Evolutionary conservation across 1,140 invertebrate species (phyloP), one percentile per base, ranked within the genome.

Genomic region (Venustaconcha ellipsiformis): DNA sequence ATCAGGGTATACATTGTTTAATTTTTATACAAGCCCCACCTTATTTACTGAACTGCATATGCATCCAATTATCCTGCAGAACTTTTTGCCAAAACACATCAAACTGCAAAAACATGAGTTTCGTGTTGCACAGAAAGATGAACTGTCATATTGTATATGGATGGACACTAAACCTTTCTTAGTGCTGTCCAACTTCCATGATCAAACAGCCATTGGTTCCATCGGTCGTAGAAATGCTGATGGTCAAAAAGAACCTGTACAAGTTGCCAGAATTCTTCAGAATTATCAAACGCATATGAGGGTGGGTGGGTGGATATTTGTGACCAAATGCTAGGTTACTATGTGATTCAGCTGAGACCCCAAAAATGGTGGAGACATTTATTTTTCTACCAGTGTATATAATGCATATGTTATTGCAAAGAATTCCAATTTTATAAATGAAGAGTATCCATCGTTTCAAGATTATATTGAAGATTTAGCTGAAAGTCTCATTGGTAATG

Each of bases 251-350:
- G 30, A 37, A 37, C 30, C 30, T 37, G 30, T 37, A 5, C 30
- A 37, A 37, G 30, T 62, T 12, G 66, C 73, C 4, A 59, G 20
- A 56, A 30, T 64, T 37, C n/a, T 69, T 17, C 14, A 57, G 4
- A 66, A 74, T 48, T 74, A 74, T 56, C 26, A 69, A 20, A 37
- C 17, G 37, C 8, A 74, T 56, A 74, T 74, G 73, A 69, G 64
- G n/a, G 73, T 57, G 14, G 73, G 68, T 1, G 66, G 14, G 73
- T 68, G 6, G 67, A 68, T 56, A 18, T 56, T 12, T 62, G 30
- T 23, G 73, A 74, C 73, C 72, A 74, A 20, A 69, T 68, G 67
- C 15, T n/a, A n/a, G n/a, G n/a, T n/a, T n/a, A n/a, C n/a, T n/a
- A n/a, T n/a, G n/a, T n/a, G n/a, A n/a, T n/a, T n/a, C n/a, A n/a